Conservation (phyloP, 1,140 invertebrate species). For the Asobara japonica region DNA sequence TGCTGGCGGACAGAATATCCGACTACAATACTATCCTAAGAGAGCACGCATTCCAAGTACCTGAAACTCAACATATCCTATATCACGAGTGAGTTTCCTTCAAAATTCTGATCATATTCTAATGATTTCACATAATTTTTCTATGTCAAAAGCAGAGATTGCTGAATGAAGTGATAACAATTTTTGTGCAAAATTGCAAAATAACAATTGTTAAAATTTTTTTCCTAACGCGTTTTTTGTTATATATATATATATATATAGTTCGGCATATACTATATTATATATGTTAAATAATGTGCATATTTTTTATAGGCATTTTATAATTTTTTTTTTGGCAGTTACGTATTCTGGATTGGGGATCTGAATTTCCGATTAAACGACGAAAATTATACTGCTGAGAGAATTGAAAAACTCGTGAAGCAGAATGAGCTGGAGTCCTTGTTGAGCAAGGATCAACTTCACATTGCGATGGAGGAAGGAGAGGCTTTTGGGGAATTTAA, state of each 20-base stretch:
- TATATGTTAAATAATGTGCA: too few relatives aligned
- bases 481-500: constrained; percentile 84
- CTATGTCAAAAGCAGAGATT: too few relatives aligned
- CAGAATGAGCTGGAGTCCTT: constrained; percentile 74
- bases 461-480: constrained; percentile 73
- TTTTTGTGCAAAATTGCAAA: too few relatives aligned
- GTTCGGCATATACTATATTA: too few relatives aligned
- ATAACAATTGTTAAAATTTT: too few relatives aligned
- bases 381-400: constrained; percentile 71
- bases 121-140: too few relatives aligned
- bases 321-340: constrained; percentile 76
- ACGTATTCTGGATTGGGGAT: constrained; percentile 95
- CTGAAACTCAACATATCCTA: constrained; percentile 82
- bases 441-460: constrained; percentile 79
- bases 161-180: too few relatives aligned
- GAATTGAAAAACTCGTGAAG: constrained; percentile 74
- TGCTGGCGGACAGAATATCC: constrained; percentile 80
- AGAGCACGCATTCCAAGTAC: constrained; percentile 76
- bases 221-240: too few relatives aligned
- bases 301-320: constrained; percentile 10
- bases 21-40: constrained; percentile 88
- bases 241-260: too few relatives aligned
- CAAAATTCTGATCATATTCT: not conserved
- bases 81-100: constrained; percentile 83
- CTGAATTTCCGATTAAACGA: constrained; percentile 87